These are phyloP conservation scores for Ameiurus melas DNA, from an alignment of 2,113 vertebrate species.

Conservation along the genomic window DNA sequence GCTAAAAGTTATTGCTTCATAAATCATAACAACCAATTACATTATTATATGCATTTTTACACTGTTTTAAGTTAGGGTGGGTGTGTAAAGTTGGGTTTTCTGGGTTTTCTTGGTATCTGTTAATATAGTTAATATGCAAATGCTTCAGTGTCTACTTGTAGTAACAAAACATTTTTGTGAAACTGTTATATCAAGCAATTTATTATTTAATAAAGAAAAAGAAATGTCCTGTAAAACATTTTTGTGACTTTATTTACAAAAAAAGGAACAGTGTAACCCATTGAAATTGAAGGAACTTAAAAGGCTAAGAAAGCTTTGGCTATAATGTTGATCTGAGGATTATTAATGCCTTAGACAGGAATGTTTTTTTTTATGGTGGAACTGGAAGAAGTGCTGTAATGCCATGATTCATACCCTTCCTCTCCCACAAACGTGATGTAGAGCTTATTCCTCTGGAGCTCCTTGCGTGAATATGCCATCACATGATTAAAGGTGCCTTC, in stretches of 20 bases:
- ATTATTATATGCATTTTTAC: background rate
- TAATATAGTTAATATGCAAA: background rate
- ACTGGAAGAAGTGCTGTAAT: background rate
- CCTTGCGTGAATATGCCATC: slow-evolving; percentile 96
- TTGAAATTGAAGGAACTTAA: background rate
- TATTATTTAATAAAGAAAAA: background rate
- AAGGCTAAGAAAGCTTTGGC: background rate
- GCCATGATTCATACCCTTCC: slow-evolving; percentile 80
- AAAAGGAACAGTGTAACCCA: background rate
- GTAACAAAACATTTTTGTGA: background rate
- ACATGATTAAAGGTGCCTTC: slow-evolving; percentile 98
- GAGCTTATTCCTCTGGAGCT: slow-evolving; percentile 97
- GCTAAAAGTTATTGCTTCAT: background rate
- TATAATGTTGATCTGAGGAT: no score
- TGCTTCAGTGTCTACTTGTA: background rate
- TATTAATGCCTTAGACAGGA: no score
- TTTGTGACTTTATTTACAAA: background rate
- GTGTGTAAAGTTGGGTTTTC: background rate
- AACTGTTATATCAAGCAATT: background rate
- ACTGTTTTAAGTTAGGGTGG: background rate
- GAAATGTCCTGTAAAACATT: background rate
- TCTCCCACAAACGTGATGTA: slow-evolving; percentile 95
- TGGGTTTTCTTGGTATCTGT: background rate
- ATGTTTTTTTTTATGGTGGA: background rate
- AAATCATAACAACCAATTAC: background rate